Conservation (phyloP, 2,888 invertebrate genomes). For the Suillia variegata region DNA sequence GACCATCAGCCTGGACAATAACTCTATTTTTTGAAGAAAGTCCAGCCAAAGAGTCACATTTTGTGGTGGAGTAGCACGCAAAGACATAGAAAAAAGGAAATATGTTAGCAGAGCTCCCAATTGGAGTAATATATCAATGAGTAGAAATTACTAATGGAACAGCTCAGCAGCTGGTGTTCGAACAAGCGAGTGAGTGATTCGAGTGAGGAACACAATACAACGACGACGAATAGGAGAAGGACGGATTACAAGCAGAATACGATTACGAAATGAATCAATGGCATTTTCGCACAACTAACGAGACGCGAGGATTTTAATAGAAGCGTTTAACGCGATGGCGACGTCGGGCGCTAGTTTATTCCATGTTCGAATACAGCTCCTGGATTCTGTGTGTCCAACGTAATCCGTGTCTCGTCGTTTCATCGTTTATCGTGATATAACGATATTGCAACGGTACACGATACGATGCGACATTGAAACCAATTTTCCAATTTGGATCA, state of each 20-base stretch:
- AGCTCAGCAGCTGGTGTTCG: constrained; percentile 50
- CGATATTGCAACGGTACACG: too few relatives aligned
- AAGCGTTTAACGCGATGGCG: not conserved
- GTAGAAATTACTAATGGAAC: constrained; percentile 60
- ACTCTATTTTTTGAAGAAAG: constrained; percentile 67
- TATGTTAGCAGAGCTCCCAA: constrained; percentile 44
- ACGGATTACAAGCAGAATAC: not conserved
- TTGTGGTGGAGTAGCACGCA: constrained; percentile 36
- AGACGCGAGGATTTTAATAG: too few relatives aligned
- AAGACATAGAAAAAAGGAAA: constrained; percentile 47
- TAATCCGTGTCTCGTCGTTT: constrained; percentile 1
- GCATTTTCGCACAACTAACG: not conserved
- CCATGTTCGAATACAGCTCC: constrained; percentile 11
- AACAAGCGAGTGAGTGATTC: constrained; percentile 37
- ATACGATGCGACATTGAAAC: constrained; percentile 11
- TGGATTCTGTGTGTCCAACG: constrained; percentile 14
- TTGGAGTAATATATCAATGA: constrained; percentile 39
- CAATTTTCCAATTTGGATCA: constrained; percentile 32
- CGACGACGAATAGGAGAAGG: not conserved
- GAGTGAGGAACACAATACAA: constrained; percentile 29
- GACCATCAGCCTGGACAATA: constrained; percentile 95
- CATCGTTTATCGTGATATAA: too few relatives aligned
- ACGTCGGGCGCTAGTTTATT: constrained; percentile 1
- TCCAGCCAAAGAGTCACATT: too few relatives aligned
- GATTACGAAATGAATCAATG: not conserved